These are phyloP conservation scores for Poeciliopsis infans DNA, from an alignment of 2,797 vertebrate genomes.

Conservation along the genomic window DNA sequence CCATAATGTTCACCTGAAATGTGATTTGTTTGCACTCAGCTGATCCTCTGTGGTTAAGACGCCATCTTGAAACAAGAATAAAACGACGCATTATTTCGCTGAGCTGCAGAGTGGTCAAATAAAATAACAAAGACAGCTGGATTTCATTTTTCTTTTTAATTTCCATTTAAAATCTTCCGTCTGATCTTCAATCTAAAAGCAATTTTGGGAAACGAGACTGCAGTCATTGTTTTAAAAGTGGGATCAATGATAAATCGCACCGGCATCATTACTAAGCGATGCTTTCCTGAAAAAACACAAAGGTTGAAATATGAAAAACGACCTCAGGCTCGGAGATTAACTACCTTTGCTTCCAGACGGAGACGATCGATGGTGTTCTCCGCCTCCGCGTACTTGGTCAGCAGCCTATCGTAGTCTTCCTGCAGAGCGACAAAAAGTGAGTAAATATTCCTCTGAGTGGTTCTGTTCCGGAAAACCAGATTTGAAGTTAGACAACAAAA, in stretches of 20 bases:
- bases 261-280: neutral
- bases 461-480: slow-evolving; percentile 2
- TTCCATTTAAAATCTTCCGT: neutral
- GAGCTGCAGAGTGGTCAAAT: neutral
- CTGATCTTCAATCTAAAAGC: neutral
- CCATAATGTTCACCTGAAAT: neutral
- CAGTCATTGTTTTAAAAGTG: neutral
- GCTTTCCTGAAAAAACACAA: neutral
- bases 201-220: neutral
- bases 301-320: slow-evolving; percentile 34
- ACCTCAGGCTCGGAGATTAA: slow-evolving; percentile 18
- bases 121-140: neutral
- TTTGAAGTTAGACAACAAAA: neutral
- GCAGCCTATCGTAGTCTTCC: slow-evolving; percentile 92
- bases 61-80: neutral
- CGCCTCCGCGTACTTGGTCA: slow-evolving; percentile 92
- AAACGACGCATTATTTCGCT: neutral
- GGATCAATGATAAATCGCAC: slow-evolving; percentile 15
- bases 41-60: neutral
- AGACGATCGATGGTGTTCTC: slow-evolving; percentile 97
- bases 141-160: neutral
- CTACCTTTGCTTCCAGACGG: slow-evolving; percentile 91
- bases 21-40: neutral
- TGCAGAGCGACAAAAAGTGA: slow-evolving; percentile 48
- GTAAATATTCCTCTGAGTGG: neutral